Evolutionary conservation across 2,888 invertebrate genomes (phyloP).

Genomic region (Drosophila seclusa): DNA sequence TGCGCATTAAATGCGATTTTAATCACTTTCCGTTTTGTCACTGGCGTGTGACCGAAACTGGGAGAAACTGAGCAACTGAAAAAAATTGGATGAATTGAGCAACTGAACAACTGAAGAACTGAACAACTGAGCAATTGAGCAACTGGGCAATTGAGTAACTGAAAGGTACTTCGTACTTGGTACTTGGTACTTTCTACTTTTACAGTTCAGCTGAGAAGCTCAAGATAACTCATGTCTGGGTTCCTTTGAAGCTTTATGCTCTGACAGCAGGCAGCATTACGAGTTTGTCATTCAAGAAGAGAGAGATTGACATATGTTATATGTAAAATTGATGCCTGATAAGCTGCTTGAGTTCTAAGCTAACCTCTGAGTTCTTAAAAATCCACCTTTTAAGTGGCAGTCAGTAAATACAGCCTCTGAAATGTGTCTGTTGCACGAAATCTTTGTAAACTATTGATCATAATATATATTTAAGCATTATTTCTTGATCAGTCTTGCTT

Average conservation of each 20-base stretch:
- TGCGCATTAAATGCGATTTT: constrained; percentile 79
- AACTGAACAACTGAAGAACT: neutral
- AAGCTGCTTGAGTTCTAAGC: neutral
- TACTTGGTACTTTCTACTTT: neutral
- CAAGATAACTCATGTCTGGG: constrained; percentile 17
- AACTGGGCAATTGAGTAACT: neutral
- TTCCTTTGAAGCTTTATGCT: neutral
- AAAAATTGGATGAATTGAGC: neutral
- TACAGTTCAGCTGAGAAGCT: neutral
- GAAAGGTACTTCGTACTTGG: neutral
- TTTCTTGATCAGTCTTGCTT: neutral
- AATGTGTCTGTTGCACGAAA: neutral
- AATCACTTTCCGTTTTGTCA: constrained; percentile 79
- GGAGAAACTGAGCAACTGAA: neutral
- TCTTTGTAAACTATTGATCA: neutral
- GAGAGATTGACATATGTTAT: neutral
- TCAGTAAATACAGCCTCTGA: neutral
- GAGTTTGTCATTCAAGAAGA: neutral
- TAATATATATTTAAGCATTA: neutral
- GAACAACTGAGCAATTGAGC: neutral
- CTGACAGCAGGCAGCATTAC: neutral
- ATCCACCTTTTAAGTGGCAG: neutral
- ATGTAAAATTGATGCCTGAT: neutral
- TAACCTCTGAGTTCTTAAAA: neutral
- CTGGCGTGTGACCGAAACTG: constrained; percentile 52